A percentile compares a stretch with the other conserved stretches of the same genome.
phyloP scores from a whole-genome alignment of 2,113 vertebrate species.

The Triplophysa dalaica region DNA sequence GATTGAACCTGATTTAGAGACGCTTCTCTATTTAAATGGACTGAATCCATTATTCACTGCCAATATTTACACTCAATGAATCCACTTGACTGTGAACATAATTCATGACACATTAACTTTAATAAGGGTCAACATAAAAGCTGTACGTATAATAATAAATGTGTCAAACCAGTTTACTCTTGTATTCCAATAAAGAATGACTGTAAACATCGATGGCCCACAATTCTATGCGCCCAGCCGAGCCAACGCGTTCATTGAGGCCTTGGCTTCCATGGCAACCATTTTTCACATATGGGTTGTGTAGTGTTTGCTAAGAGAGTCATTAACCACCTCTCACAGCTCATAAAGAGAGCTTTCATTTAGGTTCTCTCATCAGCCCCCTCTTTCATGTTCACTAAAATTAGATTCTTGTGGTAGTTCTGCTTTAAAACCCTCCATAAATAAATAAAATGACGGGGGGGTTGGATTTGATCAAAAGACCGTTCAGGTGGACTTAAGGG shows the following conservation, averaged over 20 bases:
- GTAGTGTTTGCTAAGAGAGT: neutral
- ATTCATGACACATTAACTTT: conserved; percentile 2
- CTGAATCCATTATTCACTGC: neutral
- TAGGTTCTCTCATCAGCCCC: neutral
- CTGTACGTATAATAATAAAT: neutral
- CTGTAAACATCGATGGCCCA: neutral
- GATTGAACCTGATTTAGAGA: neutral
- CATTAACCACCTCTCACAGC: neutral
- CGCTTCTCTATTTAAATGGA: neutral
- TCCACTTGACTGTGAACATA: neutral
- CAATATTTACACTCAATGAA: conserved; percentile 1
- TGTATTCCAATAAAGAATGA: neutral
- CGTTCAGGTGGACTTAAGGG: conserved; percentile 1
- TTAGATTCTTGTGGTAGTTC: conserved; percentile 2
- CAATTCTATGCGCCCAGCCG: neutral
- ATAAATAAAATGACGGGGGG: conserved; percentile 4
- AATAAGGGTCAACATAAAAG: conserved; percentile 6
- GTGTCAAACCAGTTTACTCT: neutral
- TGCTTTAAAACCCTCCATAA: neutral
- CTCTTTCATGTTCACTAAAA: conserved; percentile 1
- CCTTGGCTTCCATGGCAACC: no score
- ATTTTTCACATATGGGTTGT: neutral
- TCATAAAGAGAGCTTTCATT: neutral
- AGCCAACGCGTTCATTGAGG: neutral
- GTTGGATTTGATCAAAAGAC: neutral